Conservation (phyloP, 2,888 invertebrate genomes). For the Galerucella nymphaeae region DNA sequence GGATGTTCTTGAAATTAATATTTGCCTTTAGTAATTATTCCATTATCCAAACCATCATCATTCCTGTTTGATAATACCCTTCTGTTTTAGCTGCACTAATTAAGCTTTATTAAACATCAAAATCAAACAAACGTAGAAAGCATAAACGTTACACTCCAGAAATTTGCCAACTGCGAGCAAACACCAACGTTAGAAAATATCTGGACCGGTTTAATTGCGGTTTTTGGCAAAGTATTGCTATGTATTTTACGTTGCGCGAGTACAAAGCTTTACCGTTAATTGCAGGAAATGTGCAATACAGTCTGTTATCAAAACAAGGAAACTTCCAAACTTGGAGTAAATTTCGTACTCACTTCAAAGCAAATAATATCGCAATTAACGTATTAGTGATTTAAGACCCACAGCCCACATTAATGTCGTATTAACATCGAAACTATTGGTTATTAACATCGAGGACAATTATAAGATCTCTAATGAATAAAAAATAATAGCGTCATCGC, state of each 20-base stretch:
- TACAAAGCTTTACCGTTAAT: constrained; percentile 5
- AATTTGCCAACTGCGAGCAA: constrained; percentile 31
- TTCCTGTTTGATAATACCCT: constrained; percentile 38
- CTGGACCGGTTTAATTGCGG: constrained; percentile 27
- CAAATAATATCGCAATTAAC: constrained; percentile 1
- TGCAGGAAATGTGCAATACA: constrained; percentile 4
- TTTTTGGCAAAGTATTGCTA: constrained; percentile 19
- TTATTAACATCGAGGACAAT: too few relatives aligned
- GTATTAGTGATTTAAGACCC: neutral
- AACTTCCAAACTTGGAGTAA: neutral
- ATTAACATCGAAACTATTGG: too few relatives aligned
- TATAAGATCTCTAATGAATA: too few relatives aligned
- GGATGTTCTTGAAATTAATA: constrained; percentile 35
- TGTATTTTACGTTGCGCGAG: constrained; percentile 6
- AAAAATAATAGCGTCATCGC: too few relatives aligned
- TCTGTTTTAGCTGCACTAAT: constrained; percentile 38
- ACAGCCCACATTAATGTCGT: neutral
- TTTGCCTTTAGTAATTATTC: constrained; percentile 35
- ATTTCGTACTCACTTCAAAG: neutral
- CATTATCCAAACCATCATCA: constrained; percentile 40
- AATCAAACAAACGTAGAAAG: constrained; percentile 34
- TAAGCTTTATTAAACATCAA: constrained; percentile 39
- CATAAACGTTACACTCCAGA: constrained; percentile 29
- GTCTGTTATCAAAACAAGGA: neutral
- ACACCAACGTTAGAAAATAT: constrained; percentile 22